phyloP scores from a whole-genome alignment of 2,113 vertebrate species.

The Platysteira castanea region DNA sequence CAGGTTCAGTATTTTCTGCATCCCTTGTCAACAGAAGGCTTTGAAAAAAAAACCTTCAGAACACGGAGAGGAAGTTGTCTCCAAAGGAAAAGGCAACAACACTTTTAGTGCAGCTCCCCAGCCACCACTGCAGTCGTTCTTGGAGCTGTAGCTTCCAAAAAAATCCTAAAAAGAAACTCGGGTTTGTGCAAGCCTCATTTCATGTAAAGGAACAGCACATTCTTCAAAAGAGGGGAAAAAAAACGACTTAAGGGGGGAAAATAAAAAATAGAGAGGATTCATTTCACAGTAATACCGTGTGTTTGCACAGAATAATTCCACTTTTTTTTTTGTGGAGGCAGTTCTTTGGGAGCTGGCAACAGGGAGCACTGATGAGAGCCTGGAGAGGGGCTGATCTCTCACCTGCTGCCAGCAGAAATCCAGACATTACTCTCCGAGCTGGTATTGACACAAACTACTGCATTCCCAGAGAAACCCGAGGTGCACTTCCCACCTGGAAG shows the following conservation, averaged over 20 bases:
- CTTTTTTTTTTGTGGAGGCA: not conserved
- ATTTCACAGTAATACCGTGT: not conserved
- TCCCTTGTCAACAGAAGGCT: constrained; percentile 29
- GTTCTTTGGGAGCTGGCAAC: not conserved
- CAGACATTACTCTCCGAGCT: not conserved
- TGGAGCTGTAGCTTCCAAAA: not conserved
- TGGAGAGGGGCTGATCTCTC: not conserved
- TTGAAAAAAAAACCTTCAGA: not conserved
- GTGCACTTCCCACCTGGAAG: not conserved
- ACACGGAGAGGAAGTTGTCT: not conserved
- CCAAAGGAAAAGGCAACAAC: constrained; percentile 23
- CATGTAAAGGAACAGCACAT: not conserved
- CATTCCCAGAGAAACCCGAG: not conserved
- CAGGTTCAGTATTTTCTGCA: constrained; percentile 3
- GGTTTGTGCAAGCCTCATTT: not conserved
- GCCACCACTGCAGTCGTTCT: not conserved
- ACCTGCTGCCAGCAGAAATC: constrained; percentile 14
- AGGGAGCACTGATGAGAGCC: not conserved
- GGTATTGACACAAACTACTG: not conserved
- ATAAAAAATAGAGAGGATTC: not conserved
- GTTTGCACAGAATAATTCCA: not conserved
- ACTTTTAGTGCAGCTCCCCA: not conserved
- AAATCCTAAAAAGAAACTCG: not conserved
- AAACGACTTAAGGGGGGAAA: not conserved
- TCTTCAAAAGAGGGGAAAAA: not conserved